Percentiles rank a stretch among this genome's conserved stretches.
These are phyloP conservation scores for Cottus gobio DNA, from an alignment of 2,113 vertebrate genomes.

Conservation along the genomic window DNA sequence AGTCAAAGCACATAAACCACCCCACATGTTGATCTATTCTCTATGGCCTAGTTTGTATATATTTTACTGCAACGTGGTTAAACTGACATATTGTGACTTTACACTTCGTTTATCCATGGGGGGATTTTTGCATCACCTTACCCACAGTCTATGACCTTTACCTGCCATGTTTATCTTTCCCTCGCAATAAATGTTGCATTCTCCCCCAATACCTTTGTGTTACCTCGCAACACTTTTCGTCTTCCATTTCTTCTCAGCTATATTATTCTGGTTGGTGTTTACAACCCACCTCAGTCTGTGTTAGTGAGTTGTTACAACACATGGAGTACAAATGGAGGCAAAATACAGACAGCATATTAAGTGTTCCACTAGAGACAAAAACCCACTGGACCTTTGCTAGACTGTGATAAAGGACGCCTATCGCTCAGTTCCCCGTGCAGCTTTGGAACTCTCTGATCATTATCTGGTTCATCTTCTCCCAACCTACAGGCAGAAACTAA, in stretches of 20 bases:
- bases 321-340: too few relatives aligned
- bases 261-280: background rate
- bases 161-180: background rate
- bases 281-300: too few relatives aligned
- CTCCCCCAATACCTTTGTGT: too few relatives aligned
- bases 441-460: too few relatives aligned
- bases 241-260: background rate
- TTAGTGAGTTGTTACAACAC: too few relatives aligned
- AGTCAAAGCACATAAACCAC: background rate
- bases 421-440: too few relatives aligned
- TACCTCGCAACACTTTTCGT: background rate
- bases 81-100: background rate
- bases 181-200: background rate
- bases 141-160: background rate
- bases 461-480: too few relatives aligned
- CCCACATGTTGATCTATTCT: background rate
- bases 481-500: too few relatives aligned
- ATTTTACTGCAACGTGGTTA: background rate
- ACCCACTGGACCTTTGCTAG: too few relatives aligned
- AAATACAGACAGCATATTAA: too few relatives aligned
- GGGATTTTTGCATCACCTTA: background rate
- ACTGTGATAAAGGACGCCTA: too few relatives aligned
- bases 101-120: background rate
- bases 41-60: background rate
- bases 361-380: too few relatives aligned